Conservation (phyloP, 2,113 vertebrate species). For the Tichodroma muraria region DNA sequence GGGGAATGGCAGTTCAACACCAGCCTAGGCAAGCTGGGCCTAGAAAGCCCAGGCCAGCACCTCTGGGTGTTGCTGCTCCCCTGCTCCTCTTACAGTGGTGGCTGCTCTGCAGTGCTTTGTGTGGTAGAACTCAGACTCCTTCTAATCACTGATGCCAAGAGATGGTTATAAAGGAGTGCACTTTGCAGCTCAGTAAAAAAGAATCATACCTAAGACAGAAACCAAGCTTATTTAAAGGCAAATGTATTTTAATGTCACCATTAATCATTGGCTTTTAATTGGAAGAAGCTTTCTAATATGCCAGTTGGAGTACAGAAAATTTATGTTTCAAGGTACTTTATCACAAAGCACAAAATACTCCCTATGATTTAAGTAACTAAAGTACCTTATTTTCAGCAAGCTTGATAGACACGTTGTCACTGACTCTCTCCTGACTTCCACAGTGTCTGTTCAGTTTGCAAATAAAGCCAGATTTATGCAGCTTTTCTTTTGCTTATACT, state of each 20-base stretch:
- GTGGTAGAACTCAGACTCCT: neutral
- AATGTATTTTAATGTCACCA: slow-evolving; percentile 46
- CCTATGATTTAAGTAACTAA: slow-evolving; percentile 20
- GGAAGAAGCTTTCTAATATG: slow-evolving; percentile 50
- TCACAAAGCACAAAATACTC: slow-evolving; percentile 17
- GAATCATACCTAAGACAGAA: neutral
- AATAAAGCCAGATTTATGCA: slow-evolving; percentile 41
- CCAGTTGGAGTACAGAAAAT: neutral
- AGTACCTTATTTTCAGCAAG: slow-evolving; percentile 19
- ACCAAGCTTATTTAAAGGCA: slow-evolving; percentile 46
- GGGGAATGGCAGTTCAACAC: neutral
- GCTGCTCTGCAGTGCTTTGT: neutral
- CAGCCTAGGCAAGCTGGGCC: neutral
- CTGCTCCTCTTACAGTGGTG: neutral
- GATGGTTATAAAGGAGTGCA: neutral
- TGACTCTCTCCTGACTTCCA: neutral
- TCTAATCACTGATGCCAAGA: neutral
- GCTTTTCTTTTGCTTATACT: slow-evolving; percentile 7
- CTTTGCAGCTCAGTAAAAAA: neutral
- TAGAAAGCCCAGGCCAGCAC: neutral
- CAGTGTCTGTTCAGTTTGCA: slow-evolving; percentile 39
- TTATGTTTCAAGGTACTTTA: neutral
- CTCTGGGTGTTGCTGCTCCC: neutral
- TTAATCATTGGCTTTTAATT: slow-evolving; percentile 56
- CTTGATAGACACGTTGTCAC: slow-evolving; percentile 2